Evolutionary conservation across 2,797 vertebrate species (phyloP), one percentile per base, ranked within the genome.

Genomic region (Danio aesculapii): DNA sequence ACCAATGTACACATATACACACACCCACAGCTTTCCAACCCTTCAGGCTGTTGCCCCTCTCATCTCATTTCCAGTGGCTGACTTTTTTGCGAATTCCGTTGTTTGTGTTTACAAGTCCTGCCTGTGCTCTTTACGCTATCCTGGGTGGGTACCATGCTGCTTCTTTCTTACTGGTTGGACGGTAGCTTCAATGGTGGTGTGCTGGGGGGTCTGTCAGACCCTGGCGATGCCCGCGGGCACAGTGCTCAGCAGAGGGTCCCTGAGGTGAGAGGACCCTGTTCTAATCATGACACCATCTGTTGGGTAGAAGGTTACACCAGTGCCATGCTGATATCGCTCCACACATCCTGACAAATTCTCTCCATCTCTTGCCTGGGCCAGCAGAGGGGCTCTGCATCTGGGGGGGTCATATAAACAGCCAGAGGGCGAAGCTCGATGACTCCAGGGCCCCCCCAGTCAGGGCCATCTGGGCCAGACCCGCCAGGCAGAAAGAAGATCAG

Each of bases 261-360:
- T 14, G 73, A 88, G 86, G 84, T 86, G 81, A 85, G 80, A 84
- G 76, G 84, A 84, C 81, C 73, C 79, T 83, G 84, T 84, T 83
- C 81, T 87, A 82, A 87, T 87, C 87, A 86, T 86, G 75, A 81
- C 86, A 83, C 89, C 89, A 89, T 90, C 89, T 90, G 88, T 79
- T 87, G 57, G 46, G 67, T 84, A 86, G 86, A 90, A 88, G 89
- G 89, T 90, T 86, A 89, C 85, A 81, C 55, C 77, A 44, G 78
- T 77, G 77, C 75, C 85, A 84, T 71, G 44, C 75, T 85, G 79
- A 82, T 85, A 85, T 86, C 86, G 84, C 82, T 85, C 80, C 75
- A 81, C 72, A 76, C 70, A 62, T 82, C 62, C 82, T 72, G 75
- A 83, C 64, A 81, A 46, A 71, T 78, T 67, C 62, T 69, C 44